Percentiles rank a stretch among this genome's conserved stretches.
Evolutionary conservation across 2,797 vertebrate species (phyloP).

Genomic region (Muscicapa comitata): DNA sequence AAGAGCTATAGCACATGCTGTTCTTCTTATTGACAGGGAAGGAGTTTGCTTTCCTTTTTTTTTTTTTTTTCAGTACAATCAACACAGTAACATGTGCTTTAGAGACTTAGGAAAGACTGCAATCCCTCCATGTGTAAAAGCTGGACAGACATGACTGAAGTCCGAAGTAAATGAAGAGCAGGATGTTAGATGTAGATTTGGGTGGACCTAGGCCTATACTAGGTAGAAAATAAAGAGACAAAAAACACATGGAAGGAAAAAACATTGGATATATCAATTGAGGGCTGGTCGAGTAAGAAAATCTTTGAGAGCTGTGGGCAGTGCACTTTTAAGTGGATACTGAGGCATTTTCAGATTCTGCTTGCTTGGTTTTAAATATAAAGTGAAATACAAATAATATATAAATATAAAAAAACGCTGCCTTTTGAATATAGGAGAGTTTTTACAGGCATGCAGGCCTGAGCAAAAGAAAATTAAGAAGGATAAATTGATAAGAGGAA

Average conservation of each 20-base stretch:
- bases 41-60: not conserved
- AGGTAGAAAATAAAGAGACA: not conserved
- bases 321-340: not conserved
- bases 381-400: not conserved
- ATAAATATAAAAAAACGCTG: not conserved
- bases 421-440: not conserved
- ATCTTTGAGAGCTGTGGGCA: not conserved
- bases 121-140: accelerated
- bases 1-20: slow-evolving; percentile 35
- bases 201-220: not conserved
- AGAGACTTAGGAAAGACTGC: not conserved
- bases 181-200: not conserved
- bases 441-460: not conserved
- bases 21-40: slow-evolving; percentile 20
- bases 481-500: not conserved
- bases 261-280: not conserved
- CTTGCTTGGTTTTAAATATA: not conserved
- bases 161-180: not conserved
- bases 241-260: not conserved
- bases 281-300: not conserved
- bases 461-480: not conserved
- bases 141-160: not conserved
- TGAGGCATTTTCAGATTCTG: not conserved
- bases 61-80: not conserved
- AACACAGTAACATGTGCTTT: slow-evolving; percentile 21